Evolutionary conservation across 2,113 vertebrate genomes (phyloP).

Genomic region (Solea solea): DNA sequence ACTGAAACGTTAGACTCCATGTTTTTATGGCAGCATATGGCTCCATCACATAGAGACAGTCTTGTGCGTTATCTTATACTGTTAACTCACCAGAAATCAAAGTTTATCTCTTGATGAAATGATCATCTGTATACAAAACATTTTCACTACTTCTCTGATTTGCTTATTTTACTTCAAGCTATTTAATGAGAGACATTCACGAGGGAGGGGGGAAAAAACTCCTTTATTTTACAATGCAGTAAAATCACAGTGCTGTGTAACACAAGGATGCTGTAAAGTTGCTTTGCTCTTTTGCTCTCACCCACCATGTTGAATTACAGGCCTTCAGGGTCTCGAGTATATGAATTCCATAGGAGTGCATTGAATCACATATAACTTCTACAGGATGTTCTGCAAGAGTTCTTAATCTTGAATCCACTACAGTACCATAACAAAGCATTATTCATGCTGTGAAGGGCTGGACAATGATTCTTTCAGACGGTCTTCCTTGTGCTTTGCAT

Average conservation of each 20-base stretch:
- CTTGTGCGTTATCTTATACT: neutral
- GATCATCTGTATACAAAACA: neutral
- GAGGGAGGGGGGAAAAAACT: neutral
- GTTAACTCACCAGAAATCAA: neutral
- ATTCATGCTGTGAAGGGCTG: constrained; percentile 34
- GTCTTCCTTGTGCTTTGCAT: constrained; percentile 67
- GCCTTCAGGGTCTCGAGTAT: constrained; percentile 8
- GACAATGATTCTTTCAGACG: constrained; percentile 62
- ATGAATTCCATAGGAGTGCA: neutral
- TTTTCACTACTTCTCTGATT: neutral
- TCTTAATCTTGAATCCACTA: constrained; percentile 20
- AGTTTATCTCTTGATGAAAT: neutral
- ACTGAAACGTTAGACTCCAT: neutral
- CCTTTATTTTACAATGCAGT: constrained; percentile 34
- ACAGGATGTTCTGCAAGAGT: constrained; percentile 20
- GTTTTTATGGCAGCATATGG: neutral
- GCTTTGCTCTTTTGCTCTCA: constrained; percentile 5
- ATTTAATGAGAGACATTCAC: constrained; percentile 14
- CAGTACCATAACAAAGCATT: constrained; percentile 53
- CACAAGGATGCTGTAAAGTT: constrained; percentile 31
- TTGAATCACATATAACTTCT: constrained; percentile 26
- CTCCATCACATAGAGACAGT: constrained; percentile 2
- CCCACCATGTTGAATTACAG: constrained; percentile 49
- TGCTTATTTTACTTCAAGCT: neutral
- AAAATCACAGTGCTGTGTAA: constrained; percentile 39